Evolutionary conservation across 92 coral and sea anemone species (phyloP), one percentile per base, ranked within the genome.

Genomic region (Parazoanthus atlanticus): DNA sequence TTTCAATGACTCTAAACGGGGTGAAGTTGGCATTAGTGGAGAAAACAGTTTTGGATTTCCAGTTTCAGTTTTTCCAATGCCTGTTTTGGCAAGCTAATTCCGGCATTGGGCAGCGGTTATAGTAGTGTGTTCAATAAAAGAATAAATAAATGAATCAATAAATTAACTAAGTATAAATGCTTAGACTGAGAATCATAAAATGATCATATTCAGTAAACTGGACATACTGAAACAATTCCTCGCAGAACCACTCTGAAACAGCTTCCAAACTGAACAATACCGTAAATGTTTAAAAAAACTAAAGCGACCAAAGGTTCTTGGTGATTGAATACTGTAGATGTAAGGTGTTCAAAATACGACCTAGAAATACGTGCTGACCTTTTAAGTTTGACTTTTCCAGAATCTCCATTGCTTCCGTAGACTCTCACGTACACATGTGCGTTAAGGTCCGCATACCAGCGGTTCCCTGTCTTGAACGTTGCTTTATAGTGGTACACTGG

Each of bases 401-500:
- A 88, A 82, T 86, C 58, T 28, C 98, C 98, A 36, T 91, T 90
- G 16, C 84, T 86, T 65, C 98, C 98, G 80, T 80, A 84, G 77
- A 94, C 36, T 79, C 75, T 94, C 28, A 93, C 89, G 21, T 90
- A 88, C 56, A 94, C 49, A 30, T 88, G 30, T 11, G 93, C 85
- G 31, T 85, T 33, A 34, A 89, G 86, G 3, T 91, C 94, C 26
- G 92, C 91, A 29, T 87, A 90, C 92, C 89, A 91, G n/a, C 90
- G 90, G 56, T 49, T 87, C 8, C 98, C 95, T 2, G 98, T 94
- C 82, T 88, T 91, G 83, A 94, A 90, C 29, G 93, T 88, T 67
- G 88, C 91, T 71, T 81, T 91, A 84, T 94, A 94, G 81, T 94
- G 98, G 65, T 86, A 88, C 30, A 69, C 98, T 94, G 81, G 19